A percentile compares a stretch with the other conserved stretches of the same genome.
phyloP scores from a whole-genome alignment of 2,113 vertebrate genomes.

The Cygnus buccinator region DNA sequence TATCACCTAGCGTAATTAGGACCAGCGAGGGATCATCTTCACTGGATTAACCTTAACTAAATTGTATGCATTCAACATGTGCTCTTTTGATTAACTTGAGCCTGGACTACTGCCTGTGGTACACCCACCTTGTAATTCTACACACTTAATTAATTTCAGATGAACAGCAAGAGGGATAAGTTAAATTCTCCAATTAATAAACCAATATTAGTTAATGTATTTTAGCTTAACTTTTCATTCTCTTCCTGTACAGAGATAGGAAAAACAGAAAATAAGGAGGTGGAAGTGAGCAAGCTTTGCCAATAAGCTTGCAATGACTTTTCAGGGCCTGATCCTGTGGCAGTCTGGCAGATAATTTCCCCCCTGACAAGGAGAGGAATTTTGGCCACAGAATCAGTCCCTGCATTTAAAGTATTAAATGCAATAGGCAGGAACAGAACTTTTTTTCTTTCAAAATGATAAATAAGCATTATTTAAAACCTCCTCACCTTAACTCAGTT shows the following conservation, averaged over 20 bases:
- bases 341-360: constrained; percentile 6
- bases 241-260: constrained; percentile 26
- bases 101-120: constrained; percentile 78
- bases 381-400: constrained; percentile 40
- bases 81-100: constrained; percentile 87
- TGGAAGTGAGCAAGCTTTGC: constrained; percentile 15
- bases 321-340: constrained; percentile 57
- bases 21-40: constrained; percentile 84
- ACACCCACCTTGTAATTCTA: constrained; percentile 86
- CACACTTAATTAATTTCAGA: constrained; percentile 90
- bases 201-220: constrained; percentile 66
- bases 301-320: background rate
- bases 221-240: constrained; percentile 69
- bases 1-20: constrained; percentile 88
- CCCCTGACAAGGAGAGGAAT: constrained; percentile 25
- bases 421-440: constrained; percentile 28
- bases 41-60: constrained; percentile 89
- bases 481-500: constrained; percentile 66
- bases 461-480: constrained; percentile 71
- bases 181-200: constrained; percentile 82
- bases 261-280: constrained; percentile 31
- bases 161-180: constrained; percentile 78
- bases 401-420: constrained; percentile 53
- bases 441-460: constrained; percentile 57
- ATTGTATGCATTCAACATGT: constrained; percentile 86